A percentile compares a stretch with the other conserved stretches of the same genome.
phyloP scores from a whole-genome alignment of 2,888 invertebrate species.

The Heliconius aoede region DNA sequence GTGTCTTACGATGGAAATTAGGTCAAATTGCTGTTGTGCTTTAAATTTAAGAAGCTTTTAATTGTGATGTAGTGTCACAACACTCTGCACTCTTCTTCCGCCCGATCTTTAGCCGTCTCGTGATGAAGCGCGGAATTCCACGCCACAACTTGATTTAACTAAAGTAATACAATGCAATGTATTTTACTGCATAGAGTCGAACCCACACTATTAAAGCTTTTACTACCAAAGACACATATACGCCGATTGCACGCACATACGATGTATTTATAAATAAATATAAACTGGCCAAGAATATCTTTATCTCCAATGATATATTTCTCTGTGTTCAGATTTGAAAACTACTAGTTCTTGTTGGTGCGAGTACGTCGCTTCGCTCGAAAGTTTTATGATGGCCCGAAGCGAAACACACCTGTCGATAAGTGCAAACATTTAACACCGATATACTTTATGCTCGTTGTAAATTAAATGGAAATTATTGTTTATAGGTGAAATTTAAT shows the following conservation, averaged over 20 bases:
- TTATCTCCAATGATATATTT: conserved; percentile 32
- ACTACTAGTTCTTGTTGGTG: conserved; percentile 29
- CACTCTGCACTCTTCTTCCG: too few relatives aligned
- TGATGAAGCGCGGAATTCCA: too few relatives aligned
- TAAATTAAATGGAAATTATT: conserved; percentile 37
- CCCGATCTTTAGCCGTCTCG: too few relatives aligned
- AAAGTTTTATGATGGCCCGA: conserved; percentile 43
- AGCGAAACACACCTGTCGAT: conserved; percentile 39
- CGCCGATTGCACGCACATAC: background rate
- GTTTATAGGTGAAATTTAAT: conserved; percentile 11
- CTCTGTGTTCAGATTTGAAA: conserved; percentile 9
- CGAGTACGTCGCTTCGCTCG: conserved; percentile 39
- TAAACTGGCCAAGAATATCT: conserved; percentile 17
- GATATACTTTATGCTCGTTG: conserved; percentile 33
- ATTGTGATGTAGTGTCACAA: too few relatives aligned
- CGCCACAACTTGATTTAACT: too few relatives aligned
- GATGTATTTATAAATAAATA: conserved; percentile 18
- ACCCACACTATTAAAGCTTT: background rate
- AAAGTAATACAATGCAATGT: too few relatives aligned
- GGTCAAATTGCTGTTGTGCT: too few relatives aligned
- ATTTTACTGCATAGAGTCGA: background rate
- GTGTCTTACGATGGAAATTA: too few relatives aligned
- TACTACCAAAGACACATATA: background rate
- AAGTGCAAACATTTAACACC: conserved; percentile 44
- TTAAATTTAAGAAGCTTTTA: too few relatives aligned